Conservation (phyloP, 1,140 invertebrate genomes). For the Caenorhabditis elegans region DNA sequence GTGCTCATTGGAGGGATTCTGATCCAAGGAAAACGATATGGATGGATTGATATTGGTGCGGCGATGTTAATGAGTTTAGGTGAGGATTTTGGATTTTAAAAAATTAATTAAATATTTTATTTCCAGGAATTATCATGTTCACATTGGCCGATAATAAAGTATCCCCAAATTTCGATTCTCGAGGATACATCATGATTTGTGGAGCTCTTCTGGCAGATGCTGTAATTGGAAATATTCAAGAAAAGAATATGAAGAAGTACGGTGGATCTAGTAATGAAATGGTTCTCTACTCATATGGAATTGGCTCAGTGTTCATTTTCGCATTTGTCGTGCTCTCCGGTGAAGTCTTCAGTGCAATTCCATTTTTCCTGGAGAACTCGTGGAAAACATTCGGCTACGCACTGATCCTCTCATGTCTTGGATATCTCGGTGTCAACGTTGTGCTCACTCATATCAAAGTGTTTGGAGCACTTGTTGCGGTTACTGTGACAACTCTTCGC, state of each 20-base stretch:
- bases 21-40: conserved; percentile 85
- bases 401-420: conserved; percentile 81
- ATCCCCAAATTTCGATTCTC: conserved; percentile 81
- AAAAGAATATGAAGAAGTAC: conserved; percentile 84
- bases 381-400: conserved; percentile 81
- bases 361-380: conserved; percentile 77
- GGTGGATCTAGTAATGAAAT: conserved; percentile 84
- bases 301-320: conserved; percentile 83
- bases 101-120: background rate
- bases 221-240: conserved; percentile 90
- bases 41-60: conserved; percentile 79
- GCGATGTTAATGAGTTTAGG: conserved; percentile 83
- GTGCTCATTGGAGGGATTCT: conserved; percentile 87
- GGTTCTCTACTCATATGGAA: conserved; percentile 86
- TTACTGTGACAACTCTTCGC: conserved; percentile 76
- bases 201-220: conserved; percentile 86
- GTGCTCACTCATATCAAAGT: conserved; percentile 81
- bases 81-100: background rate
- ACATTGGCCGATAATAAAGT: conserved; percentile 86
- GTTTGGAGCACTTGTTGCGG: conserved; percentile 84
- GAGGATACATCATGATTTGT: conserved; percentile 79
- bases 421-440: conserved; percentile 87
- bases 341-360: conserved; percentile 76
- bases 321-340: conserved; percentile 77
- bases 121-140: conserved; percentile 78